These are phyloP conservation scores for Brachylomia viminalis DNA, from an alignment of 2,888 invertebrate genomes.

Conservation along the genomic window DNA sequence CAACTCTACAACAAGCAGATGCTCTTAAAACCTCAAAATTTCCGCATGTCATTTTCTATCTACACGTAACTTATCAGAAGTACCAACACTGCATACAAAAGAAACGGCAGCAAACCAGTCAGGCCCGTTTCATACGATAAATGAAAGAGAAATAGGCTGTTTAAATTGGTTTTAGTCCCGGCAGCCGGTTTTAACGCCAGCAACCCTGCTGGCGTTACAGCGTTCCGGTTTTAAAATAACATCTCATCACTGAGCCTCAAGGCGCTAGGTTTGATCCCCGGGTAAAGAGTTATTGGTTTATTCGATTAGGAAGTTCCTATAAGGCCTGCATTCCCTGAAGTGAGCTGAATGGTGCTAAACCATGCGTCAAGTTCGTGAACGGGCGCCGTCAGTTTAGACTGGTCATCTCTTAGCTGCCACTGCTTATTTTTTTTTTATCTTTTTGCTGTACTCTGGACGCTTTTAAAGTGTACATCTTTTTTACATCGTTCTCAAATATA, in stretches of 20 bases:
- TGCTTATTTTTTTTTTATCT: no score
- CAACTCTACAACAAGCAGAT: not conserved
- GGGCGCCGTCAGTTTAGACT: no score
- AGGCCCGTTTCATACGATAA: not conserved
- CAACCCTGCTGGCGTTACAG: not conserved
- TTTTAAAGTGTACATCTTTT: no score
- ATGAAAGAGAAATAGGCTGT: conserved; percentile 44
- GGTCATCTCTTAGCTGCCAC: no score
- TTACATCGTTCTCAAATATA: no score
- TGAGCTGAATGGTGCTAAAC: no score
- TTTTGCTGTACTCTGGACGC: no score
- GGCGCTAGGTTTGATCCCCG: not conserved
- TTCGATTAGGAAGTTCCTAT: not conserved
- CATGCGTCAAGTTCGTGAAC: no score
- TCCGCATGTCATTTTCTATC: not conserved
- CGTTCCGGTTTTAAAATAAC: conserved; percentile 15
- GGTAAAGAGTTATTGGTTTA: not conserved
- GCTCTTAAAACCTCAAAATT: not conserved
- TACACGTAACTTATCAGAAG: conserved; percentile 5
- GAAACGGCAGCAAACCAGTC: conserved; percentile 24
- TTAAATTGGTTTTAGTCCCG: conserved; percentile 5
- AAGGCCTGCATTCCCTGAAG: no score
- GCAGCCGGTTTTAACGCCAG: conserved; percentile 16
- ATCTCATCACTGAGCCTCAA: not conserved
- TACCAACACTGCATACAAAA: conserved; percentile 32